Conservation (phyloP, 2,113 vertebrate genomes). For the Plestiodon gilberti region DNA sequence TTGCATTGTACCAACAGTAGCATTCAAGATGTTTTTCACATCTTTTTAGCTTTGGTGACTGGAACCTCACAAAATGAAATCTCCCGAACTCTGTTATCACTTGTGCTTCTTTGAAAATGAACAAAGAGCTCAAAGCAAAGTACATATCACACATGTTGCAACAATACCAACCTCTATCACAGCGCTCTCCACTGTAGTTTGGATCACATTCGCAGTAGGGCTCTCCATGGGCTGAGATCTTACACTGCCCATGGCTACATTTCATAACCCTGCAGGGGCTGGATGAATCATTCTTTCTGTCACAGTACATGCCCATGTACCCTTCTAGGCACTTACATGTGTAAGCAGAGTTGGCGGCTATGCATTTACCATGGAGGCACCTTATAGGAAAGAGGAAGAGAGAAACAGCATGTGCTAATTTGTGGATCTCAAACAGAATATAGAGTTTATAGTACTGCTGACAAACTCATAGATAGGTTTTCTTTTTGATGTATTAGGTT, state of each 20-base stretch:
- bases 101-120: neutral
- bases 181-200: conserved; percentile 82
- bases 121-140: neutral
- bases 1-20: neutral
- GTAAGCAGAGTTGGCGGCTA: conserved; percentile 79
- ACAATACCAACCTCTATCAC: conserved; percentile 85
- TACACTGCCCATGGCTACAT: conserved; percentile 91
- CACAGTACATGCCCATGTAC: conserved; percentile 86
- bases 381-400: conserved; percentile 71
- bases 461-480: neutral
- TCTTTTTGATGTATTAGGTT: conserved; percentile 25
- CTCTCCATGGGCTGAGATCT: conserved; percentile 80
- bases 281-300: conserved; percentile 82
- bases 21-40: neutral
- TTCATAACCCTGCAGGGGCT: conserved; percentile 84
- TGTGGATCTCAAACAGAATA: accelerated
- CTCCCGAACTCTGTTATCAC: neutral
- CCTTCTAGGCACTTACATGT: conserved; percentile 88
- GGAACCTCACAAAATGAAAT: neutral
- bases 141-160: accelerated
- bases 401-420: conserved; percentile 3
- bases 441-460: neutral
- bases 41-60: too few species aligned
- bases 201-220: conserved; percentile 88
- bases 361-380: conserved; percentile 88